Base-by-base conservation (phyloP, 2,797 vertebrate species). In the Lagocephalus sceleratus region DNA sequence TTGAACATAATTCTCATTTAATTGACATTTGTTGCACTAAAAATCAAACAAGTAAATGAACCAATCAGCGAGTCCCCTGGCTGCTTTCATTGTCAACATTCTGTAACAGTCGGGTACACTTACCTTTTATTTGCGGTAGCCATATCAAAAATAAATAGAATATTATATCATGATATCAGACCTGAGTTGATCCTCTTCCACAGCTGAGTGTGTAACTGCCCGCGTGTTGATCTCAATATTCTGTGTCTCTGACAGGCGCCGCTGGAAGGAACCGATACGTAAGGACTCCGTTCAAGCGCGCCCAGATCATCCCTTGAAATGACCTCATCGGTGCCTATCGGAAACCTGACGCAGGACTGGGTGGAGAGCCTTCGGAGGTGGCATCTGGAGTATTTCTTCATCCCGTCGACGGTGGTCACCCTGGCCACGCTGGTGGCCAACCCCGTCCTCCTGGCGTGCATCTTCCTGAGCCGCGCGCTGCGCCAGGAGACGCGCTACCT, bases 401-500 rank as follows among this genome's bases (percentile, higher is more conserved):
- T 94, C 54, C 90, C 92, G 1, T 67, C 82, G 0, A 51, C 48
- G 0, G 15, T 91, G 8, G 43, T 92, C 51, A 88, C 88, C 8
- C 25, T 84, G 16, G 56, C 83, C 59, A 89, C 91, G 2, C 53
- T 93, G 57, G 3, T 88, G 0, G 69, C 78, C 57, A 88, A 87
- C 63, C 87, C 89, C 0, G 51, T 91, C n/a, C 85, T 94, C 40
- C 71, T 92, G 38, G 22, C 68, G 4, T 89, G 90, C 65, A 91
- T 93, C 51, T 61, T 89, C 19, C 49, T 68, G 61, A 87, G 78
- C 14, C 85, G 68, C 0, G 51, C 71, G 21, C 66, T 94, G 46
- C 76, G 89, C 9, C 80, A 78, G 45, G 91, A 93, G 80, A 91
- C 89, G 0, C 90, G 92, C 15, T 93, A 91, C 79, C 76, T 92